A percentile compares a stretch with the other conserved stretches of the same genome.
Conservation (phyloP, 2,797 vertebrate species). For the Parauchenoglanis punctatus region DNA sequence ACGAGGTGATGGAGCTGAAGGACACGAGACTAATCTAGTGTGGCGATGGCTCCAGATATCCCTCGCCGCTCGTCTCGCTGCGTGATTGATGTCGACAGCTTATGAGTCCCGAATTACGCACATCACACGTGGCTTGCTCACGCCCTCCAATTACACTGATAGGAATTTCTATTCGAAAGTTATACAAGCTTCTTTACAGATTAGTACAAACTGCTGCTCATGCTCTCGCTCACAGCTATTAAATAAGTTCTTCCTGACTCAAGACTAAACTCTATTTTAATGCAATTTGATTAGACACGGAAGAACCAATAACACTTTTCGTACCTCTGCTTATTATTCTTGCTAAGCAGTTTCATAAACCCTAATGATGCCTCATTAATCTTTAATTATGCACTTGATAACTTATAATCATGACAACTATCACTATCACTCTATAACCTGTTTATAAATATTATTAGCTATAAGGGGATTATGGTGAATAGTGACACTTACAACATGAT, state of each 20-base stretch:
- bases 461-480: background rate
- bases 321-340: background rate
- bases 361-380: background rate
- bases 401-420: background rate
- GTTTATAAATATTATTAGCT: background rate
- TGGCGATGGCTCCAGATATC: constrained; percentile 19
- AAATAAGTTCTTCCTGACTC: background rate
- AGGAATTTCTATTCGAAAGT: background rate
- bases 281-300: background rate
- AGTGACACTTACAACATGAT: background rate
- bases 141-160: constrained; percentile 1
- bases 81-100: constrained; percentile 43
- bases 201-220: constrained; percentile 8
- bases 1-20: constrained; percentile 42
- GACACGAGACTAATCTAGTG: constrained; percentile 51
- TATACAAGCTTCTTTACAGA: constrained; percentile 27
- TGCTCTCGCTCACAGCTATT: background rate
- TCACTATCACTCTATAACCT: too few relatives aligned
- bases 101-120: constrained; percentile 23
- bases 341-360: background rate
- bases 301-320: background rate
- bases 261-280: background rate
- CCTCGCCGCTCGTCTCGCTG: constrained; percentile 8
- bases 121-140: constrained; percentile 2
- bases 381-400: background rate